Conservation (phyloP, 2,797 vertebrate species). For the Parauchenoglanis punctatus region DNA sequence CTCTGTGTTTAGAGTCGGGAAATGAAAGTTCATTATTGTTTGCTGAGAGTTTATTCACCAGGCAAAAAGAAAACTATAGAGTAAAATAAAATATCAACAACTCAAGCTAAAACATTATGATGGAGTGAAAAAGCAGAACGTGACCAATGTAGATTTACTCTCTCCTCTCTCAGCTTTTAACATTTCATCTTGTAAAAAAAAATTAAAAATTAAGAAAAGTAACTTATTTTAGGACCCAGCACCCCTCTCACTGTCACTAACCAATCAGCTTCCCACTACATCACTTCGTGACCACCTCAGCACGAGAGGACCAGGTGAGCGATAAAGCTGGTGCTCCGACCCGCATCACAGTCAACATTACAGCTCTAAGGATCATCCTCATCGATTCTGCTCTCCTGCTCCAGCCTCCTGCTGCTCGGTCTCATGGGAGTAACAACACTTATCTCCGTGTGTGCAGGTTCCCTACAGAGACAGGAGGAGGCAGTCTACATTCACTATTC, state of each 20-base stretch:
- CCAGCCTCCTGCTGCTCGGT: slow-evolving; percentile 11
- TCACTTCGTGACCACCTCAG: neutral
- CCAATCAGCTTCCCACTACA: neutral
- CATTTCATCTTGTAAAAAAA: neutral
- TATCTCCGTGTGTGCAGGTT: slow-evolving; percentile 72
- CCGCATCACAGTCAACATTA: neutral
- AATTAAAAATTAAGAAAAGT: neutral
- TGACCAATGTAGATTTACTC: neutral
- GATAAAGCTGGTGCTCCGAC: neutral
- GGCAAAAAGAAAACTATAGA: neutral
- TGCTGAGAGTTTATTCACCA: neutral
- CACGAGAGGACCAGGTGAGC: neutral
- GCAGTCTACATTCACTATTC: neutral
- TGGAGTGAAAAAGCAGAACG: neutral
- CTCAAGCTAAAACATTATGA: neutral
- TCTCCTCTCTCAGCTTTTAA: neutral
- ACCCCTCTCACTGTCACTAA: neutral
- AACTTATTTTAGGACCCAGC: neutral
- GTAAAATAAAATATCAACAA: neutral
- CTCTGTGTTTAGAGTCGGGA: neutral
- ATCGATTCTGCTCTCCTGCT: slow-evolving; percentile 54
- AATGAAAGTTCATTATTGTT: neutral
- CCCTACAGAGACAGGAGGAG: slow-evolving; percentile 69
- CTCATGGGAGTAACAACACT: slow-evolving; percentile 83
- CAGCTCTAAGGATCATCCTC: neutral